phyloP scores from a whole-genome alignment of 1,140 invertebrate species.

The Papilio polyxenes region DNA sequence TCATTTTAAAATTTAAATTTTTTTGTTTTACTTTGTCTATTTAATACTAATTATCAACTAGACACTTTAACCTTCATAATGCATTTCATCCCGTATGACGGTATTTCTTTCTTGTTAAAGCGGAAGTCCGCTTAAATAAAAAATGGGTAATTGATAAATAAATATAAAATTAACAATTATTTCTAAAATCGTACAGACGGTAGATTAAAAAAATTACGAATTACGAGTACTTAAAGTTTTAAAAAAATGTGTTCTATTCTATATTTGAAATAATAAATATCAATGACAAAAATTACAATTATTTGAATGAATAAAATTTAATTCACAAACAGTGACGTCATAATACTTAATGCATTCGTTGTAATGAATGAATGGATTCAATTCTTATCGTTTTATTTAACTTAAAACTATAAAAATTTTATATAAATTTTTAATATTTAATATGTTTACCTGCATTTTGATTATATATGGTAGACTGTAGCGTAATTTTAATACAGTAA shows the following conservation, averaged over 20 bases:
- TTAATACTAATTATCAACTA: neutral
- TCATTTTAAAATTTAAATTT: too few relatives aligned
- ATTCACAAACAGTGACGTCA: neutral
- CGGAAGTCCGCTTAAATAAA: neutral
- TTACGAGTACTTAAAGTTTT: neutral
- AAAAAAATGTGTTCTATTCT: neutral
- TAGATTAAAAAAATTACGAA: neutral
- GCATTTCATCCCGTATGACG: neutral
- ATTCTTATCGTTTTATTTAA: neutral
- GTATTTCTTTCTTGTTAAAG: neutral
- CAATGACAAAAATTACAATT: neutral
- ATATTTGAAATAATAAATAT: neutral
- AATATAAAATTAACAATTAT: neutral
- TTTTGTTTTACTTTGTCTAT: too few relatives aligned
- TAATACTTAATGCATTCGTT: neutral
- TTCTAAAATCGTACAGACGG: neutral
- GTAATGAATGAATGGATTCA: neutral
- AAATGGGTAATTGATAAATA: neutral
- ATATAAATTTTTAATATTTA: neutral
- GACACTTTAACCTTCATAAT: neutral
- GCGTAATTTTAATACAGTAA: constrained; percentile 14
- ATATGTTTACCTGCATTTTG: constrained; percentile 44
- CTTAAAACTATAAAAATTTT: constrained; percentile 5
- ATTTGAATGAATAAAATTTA: neutral
- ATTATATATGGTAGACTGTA: neutral